Evolutionary conservation across 2,113 vertebrate species (phyloP), one percentile per base, ranked within the genome.

Genomic region (Cololabis saira): DNA sequence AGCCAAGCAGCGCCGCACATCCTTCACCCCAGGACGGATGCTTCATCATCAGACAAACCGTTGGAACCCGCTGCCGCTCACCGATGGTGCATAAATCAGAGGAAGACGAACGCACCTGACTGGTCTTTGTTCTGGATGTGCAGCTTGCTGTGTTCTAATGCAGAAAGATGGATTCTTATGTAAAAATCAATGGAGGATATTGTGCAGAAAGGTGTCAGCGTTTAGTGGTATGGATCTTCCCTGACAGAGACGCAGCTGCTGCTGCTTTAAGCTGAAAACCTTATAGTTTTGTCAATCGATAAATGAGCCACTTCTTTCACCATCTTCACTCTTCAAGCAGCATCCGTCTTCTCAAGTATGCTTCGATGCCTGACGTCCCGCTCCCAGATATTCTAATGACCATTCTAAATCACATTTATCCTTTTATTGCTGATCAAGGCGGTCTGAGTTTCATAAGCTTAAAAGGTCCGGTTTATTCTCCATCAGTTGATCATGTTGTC

Each of bases 161-260:
- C 89, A 88, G 79, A 82, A 83, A 84, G 84, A 92, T 87, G 84
- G 76, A 87, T 90, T 61, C 80, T 91, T 72, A 84, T 89, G 77
- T 83, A 33, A 71, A 91, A 92, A 92, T 92, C 91, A 90, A 92
- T 92, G 74, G n/a, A 57, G 78, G 55, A 80, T 63, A 61, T 87
- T 78, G 55, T 73, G 61, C 68, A 75, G 78, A 69, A 62, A 78
- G 79, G 71, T 76, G 86, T 89, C 83, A 74, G 81, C 70, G 58
- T 72, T 89, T 83, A 84, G 74, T 66, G 63, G 80, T 72, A 91
- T 89, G 74, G 85, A 83, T 87, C 83, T 56, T 74, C 65, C 52
- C 14, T 70, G 82, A 84, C 71, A 6, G 51, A 71, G 81, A 74
- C 66, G 75, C 80, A 67, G 87, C 83, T 66, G 74, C 76, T 16